Evolutionary conservation across 2,888 invertebrate species (phyloP), one percentile per base, ranked within the genome.

Genomic region (Hypomecis atomaria): DNA sequence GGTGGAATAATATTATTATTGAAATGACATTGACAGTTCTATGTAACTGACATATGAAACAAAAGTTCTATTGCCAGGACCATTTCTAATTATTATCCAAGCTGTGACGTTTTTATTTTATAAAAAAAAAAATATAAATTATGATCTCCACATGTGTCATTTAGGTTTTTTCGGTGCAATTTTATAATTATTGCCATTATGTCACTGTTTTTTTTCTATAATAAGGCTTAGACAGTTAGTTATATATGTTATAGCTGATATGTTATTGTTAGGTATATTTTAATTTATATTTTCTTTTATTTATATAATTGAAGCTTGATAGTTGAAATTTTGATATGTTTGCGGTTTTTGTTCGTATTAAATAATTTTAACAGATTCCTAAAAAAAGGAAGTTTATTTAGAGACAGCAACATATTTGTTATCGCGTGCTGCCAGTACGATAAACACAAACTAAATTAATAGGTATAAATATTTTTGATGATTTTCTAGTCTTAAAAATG

Each of bases 91-190:
- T 34, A 11, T 34, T 43, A 36, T 34, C 34, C n/a, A 7, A 43
- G 43, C 43, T 33, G 49, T 37, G 23, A 6, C 33, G 23, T 54
- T 7, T 54, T 43, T 44, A 55, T 55, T 0, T n/a, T 45, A n/a
- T 55, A 55, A 54, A 56, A 48, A 40, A 62, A 44, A 56, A 66
- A 36, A 50, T 53, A 56, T 44, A 40, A 59, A 63, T 23, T 23
- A 71, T 82, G 82, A 83, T 83, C 83, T 83, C 82, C 75, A 38
- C 61, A 67, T 56, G 71, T 82, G 82, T 81, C 82, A 83, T 83
- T 74, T 60, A 71, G 72, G 71, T 69, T 54, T 71, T 73, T 37
- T 59, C 13, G 75, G 78, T 80, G 80, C 81, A 78, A 81, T 80
- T 61, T 70, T 56, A 23, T 57, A 33, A 49, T 67, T 73, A 75